These are phyloP conservation scores for Pogoniulus pusillus DNA, from an alignment of 2,797 vertebrate species.

Conservation along the genomic window DNA sequence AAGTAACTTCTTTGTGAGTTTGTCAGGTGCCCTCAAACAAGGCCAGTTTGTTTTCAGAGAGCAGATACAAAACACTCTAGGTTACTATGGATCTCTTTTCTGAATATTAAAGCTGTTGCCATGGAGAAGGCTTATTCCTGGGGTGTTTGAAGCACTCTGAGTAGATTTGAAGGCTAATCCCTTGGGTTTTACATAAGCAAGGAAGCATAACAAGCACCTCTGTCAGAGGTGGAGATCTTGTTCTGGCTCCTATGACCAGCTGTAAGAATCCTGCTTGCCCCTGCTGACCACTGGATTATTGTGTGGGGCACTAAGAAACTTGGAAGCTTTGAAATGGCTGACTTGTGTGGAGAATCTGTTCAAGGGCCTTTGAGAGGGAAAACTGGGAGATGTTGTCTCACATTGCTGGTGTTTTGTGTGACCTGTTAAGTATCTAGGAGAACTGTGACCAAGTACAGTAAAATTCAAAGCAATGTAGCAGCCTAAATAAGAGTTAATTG, in stretches of 20 bases:
- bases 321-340: not conserved
- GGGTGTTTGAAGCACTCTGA: constrained; percentile 49
- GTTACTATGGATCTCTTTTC: not conserved
- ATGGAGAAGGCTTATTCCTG: constrained; percentile 63
- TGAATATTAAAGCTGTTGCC: constrained; percentile 66
- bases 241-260: not conserved
- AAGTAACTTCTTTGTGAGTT: constrained; percentile 23
- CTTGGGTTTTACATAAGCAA: constrained; percentile 62
- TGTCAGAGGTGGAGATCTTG: constrained; percentile 7
- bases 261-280: not conserved
- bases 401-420: not conserved
- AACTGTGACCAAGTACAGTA: not conserved
- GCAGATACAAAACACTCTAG: not conserved
- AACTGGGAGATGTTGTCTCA: not conserved
- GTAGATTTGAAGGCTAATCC: constrained; percentile 65
- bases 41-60: constrained; percentile 5
- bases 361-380: not conserved
- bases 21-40: not conserved
- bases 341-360: not conserved
- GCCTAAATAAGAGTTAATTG: not conserved
- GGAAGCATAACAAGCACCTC: not conserved
- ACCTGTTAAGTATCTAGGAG: not conserved
- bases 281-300: not conserved
- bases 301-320: not conserved
- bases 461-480: not conserved